phyloP scores from a whole-genome alignment of 2,797 vertebrate genomes.

The Ceyx erithaca region DNA sequence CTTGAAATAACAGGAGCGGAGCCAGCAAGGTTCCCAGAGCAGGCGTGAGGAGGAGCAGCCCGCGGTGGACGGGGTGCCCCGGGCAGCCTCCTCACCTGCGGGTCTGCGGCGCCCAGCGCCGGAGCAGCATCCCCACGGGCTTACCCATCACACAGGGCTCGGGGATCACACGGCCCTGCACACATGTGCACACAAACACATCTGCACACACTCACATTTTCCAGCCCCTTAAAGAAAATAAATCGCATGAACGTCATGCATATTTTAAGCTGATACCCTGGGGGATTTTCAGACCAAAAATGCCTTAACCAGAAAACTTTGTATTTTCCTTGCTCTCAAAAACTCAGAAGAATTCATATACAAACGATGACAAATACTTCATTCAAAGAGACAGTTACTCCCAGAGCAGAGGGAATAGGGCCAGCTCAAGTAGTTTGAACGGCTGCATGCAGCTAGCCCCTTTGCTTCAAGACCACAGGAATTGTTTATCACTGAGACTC shows the following conservation, averaged over 20 bases:
- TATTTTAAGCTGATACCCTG: conserved; percentile 56
- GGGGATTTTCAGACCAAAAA: conserved; percentile 56
- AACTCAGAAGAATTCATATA: conserved; percentile 54
- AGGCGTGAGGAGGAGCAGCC: accelerated
- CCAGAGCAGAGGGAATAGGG: conserved; percentile 39
- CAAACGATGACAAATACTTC: conserved; percentile 64
- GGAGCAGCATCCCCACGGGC: accelerated
- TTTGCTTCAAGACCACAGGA: conserved; percentile 86
- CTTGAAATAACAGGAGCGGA: accelerated
- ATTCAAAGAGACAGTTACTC: conserved; percentile 63
- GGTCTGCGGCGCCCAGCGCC: not conserved
- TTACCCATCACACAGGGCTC: not conserved
- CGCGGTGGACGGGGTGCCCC: accelerated
- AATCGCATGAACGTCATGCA: conserved; percentile 34
- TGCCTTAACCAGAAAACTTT: conserved; percentile 57
- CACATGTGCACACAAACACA: conserved; percentile 6
- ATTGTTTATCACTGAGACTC: conserved; percentile 88
- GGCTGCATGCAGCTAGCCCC: conserved; percentile 67
- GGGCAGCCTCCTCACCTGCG: not conserved
- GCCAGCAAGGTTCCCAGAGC: accelerated
- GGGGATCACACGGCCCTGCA: not conserved
- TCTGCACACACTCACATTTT: conserved; percentile 62
- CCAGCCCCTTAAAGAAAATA: conserved; percentile 63
- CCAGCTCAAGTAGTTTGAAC: conserved; percentile 51
- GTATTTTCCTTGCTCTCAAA: conserved; percentile 52